Evolutionary conservation across 1,140 invertebrate species (phyloP), one percentile per base, ranked within the genome.

Genomic region (Drosophila sulfurigaster): DNA sequence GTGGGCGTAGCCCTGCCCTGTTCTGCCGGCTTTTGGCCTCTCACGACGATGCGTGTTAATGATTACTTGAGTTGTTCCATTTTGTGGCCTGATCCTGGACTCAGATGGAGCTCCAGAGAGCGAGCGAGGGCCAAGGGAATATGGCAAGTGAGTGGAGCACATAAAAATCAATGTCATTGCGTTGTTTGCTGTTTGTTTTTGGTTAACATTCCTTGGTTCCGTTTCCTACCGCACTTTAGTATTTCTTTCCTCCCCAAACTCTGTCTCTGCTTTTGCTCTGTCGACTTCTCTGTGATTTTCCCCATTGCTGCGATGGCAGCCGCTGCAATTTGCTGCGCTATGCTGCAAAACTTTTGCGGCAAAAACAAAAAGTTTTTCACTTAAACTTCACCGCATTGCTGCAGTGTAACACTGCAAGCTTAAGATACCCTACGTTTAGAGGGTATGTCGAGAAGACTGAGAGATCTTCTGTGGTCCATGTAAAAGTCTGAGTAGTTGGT

Each of bases 121-220:
- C 15, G 41, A 43, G 6, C 20, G 3, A 25, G 41, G 30, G 43
- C 25, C 20, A 25, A 25, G 20, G 30, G 6, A 41, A 43, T 28
- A 11, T 10, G 7, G 35, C 20, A 25, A 28, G n/a, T 2, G 32
- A 38, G 32, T 43, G 13, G 5, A 20, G 73, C 74, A 89, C 79
- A 81, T 89, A 78, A 88, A 88, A 88, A 88, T 89, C 83, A 88
- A 88, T 89, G 83, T 89, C 83, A 89, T 68, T 75, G 85, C 80
- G 81, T 74, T 83, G 83, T 88, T 88, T 83, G 83, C 80, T 89
- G 83, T 87, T 87, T 87, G 82, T 88, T 87, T 87, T 88, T 72
- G 83, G 79, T 88, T 87, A 87, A 87, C 83, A 87, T 87, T 87
- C 77, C 83, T 75, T 87, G 82, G 64, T 87, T 86, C 82, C 82